Conservation (phyloP, 2,797 vertebrate species). For the Premnoplex brunnescens region DNA sequence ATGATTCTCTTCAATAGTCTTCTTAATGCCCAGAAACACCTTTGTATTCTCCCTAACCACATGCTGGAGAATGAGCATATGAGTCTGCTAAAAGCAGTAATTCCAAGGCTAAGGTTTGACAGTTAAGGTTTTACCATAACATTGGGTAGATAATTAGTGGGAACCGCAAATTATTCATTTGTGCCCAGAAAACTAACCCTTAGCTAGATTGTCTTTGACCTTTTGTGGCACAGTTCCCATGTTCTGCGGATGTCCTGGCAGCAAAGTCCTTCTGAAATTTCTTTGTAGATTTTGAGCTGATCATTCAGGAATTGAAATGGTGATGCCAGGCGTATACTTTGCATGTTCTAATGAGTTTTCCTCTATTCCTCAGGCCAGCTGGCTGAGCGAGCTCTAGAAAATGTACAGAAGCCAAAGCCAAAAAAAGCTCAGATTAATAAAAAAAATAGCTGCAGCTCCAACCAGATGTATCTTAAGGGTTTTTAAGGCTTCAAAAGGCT, state of each 20-base stretch:
- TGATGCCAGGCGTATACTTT: constrained; percentile 18
- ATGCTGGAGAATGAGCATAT: neutral
- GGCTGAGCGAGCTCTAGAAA: neutral
- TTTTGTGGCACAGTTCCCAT: neutral
- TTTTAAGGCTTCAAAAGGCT: neutral
- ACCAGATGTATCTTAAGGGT: neutral
- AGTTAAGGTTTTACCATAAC: neutral
- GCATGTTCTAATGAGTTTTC: constrained; percentile 22
- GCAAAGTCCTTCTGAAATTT: neutral
- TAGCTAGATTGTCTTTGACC: neutral
- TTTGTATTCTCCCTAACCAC: neutral
- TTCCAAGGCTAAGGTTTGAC: neutral
- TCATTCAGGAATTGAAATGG: neutral
- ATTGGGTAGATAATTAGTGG: neutral
- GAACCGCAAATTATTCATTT: neutral
- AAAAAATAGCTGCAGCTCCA: neutral
- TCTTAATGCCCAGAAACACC: neutral
- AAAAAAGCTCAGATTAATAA: neutral
- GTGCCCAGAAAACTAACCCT: neutral
- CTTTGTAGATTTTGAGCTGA: neutral
- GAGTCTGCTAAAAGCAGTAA: neutral
- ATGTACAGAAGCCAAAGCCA: neutral
- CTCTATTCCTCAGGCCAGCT: constrained; percentile 7
- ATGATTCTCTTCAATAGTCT: neutral
- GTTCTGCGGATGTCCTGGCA: neutral